Conservation (phyloP, 2,797 vertebrate genomes). For the Taeniopygia guttata region DNA sequence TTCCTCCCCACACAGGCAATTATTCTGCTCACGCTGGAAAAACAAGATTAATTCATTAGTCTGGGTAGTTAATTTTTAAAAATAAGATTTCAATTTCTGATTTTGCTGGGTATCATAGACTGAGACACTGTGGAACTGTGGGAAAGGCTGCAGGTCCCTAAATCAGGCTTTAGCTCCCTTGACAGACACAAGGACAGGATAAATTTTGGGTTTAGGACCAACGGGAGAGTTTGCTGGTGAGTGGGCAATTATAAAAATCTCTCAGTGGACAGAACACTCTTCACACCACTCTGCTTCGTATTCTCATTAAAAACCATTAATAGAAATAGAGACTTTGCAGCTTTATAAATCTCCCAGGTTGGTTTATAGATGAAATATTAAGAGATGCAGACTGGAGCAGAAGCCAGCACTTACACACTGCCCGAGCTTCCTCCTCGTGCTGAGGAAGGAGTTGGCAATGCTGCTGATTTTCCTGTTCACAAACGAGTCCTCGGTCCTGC, state of each 20-base stretch:
- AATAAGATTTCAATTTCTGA: background rate
- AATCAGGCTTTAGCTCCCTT: background rate
- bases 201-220: background rate
- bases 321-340: background rate
- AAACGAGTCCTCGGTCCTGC: background rate
- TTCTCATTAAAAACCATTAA: background rate
- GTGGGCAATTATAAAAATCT: background rate
- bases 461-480: conserved; percentile 68
- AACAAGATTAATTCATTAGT: background rate
- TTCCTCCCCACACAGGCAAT: conserved; percentile 67
- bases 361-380: background rate
- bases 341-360: rapidly evolving
- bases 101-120: background rate
- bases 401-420: conserved; percentile 65
- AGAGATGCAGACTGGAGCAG: background rate
- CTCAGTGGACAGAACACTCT: rapidly evolving
- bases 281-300: background rate
- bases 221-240: background rate
- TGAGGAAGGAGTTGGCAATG: conserved; percentile 77
- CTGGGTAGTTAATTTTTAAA: background rate
- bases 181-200: background rate
- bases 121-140: background rate
- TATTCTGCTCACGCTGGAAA: conserved; percentile 41
- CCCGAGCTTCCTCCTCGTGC: conserved; percentile 41
- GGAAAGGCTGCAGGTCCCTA: background rate